phyloP scores from a whole-genome alignment of 2,797 vertebrate species.

The Sorex maritimensis region DNA sequence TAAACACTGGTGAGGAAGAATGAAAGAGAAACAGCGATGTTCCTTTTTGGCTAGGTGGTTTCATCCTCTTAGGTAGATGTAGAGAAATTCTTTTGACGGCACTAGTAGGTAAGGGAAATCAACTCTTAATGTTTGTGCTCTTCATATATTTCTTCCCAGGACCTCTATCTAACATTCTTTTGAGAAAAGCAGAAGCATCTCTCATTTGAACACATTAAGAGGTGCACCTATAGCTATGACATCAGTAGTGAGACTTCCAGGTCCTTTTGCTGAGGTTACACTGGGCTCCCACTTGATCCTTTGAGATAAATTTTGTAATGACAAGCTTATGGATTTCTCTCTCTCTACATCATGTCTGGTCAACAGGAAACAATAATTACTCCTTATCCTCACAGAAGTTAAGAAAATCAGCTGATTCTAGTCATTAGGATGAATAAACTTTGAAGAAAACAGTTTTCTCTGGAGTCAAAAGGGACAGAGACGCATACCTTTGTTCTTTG shows the following conservation, averaged over 20 bases:
- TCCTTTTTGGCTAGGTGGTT: background rate
- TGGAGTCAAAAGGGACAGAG: background rate
- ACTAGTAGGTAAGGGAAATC: background rate
- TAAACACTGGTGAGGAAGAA: background rate
- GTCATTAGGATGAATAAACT: background rate
- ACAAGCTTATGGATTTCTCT: background rate
- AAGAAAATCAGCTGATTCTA: background rate
- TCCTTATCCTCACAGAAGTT: background rate
- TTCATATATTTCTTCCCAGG: background rate
- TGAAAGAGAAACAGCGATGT: rapidly evolving
- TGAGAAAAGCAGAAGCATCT: background rate
- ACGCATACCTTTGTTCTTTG: background rate
- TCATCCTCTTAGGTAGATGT: background rate
- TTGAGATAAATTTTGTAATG: background rate
- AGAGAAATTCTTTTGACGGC: too few species aligned
- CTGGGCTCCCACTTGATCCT: background rate
- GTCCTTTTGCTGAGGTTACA: background rate
- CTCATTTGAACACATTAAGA: background rate
- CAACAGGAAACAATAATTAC: background rate
- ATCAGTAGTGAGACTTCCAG: background rate
- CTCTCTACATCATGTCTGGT: background rate
- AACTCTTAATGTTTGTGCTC: background rate
- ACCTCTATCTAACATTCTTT: background rate
- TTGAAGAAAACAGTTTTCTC: background rate
- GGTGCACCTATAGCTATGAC: background rate